phyloP scores from a whole-genome alignment of 2,113 vertebrate genomes.

The Phrynosoma blainvillii region DNA sequence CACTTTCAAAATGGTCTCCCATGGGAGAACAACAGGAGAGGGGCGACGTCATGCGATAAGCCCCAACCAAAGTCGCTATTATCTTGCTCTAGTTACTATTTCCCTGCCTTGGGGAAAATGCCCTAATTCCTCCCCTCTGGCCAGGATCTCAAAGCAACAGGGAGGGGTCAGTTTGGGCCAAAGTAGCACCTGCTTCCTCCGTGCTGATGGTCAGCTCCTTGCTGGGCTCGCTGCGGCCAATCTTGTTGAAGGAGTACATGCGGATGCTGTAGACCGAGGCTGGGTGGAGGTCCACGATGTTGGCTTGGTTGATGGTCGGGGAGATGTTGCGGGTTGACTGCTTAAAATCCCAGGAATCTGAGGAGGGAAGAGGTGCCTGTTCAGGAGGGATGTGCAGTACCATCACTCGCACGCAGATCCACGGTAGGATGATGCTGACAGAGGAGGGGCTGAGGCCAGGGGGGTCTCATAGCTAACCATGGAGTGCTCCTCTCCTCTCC shows the following conservation, averaged over 20 bases:
- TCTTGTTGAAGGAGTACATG: conserved; percentile 98
- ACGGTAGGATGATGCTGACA: no score
- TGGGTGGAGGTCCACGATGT: conserved; percentile 96
- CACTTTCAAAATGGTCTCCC: no score
- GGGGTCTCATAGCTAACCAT: no score
- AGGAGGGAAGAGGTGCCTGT: neutral
- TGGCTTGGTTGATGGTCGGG: conserved; percentile 97
- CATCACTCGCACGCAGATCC: neutral
- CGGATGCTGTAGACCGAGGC: conserved; percentile 97
- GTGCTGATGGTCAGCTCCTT: conserved; percentile 98
- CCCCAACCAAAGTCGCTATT: no score
- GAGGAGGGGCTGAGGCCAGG: neutral
- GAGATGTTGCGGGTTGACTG: conserved; percentile 97
- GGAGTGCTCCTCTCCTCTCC: no score
- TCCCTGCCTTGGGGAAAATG: no score
- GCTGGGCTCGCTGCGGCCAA: conserved; percentile 95
- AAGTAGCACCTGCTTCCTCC: conserved; percentile 87
- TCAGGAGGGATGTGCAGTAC: neutral
- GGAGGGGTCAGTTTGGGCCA: neutral
- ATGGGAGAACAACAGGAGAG: no score
- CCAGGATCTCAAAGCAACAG: no score
- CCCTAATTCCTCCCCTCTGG: no score
- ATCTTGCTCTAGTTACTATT: no score
- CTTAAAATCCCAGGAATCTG: conserved; percentile 96
- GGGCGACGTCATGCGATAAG: no score